phyloP scores from a whole-genome alignment of 53 echinoderm and acorn worm genomes.

The Zoroaster sp. region DNA sequence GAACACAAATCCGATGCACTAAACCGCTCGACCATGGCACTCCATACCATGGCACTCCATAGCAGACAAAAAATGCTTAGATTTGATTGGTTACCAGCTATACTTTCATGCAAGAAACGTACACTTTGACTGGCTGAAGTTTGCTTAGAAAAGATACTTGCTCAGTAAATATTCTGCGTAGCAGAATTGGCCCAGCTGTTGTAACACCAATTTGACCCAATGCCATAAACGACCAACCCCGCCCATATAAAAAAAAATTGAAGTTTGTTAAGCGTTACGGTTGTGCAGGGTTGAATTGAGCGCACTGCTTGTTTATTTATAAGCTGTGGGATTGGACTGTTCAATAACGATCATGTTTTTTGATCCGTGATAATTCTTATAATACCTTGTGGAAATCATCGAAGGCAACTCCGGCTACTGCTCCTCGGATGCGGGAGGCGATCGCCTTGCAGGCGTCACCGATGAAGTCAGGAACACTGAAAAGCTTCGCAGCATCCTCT shows the following conservation, averaged over 20 bases:
- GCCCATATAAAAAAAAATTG: no score
- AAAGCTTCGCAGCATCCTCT: constrained; percentile 82
- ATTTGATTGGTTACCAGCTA: no score
- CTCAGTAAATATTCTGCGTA: no score
- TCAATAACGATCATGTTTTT: neutral
- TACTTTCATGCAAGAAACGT: no score
- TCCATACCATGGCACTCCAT: neutral
- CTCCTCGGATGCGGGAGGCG: constrained; percentile 92
- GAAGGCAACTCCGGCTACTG: constrained; percentile 96
- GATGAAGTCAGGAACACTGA: constrained; percentile 98
- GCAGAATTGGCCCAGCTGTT: neutral
- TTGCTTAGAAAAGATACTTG: no score
- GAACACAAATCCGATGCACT: neutral
- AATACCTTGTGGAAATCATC: constrained; percentile 99
- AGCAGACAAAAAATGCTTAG: no score
- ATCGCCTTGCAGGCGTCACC: constrained; percentile 99
- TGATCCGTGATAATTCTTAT: neutral
- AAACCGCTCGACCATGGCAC: neutral
- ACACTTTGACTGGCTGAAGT: no score
- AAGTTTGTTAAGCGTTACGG: no score
- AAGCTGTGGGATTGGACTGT: no score
- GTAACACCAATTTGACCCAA: neutral
- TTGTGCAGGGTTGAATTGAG: no score
- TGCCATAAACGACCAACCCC: neutral
- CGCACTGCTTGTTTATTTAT: no score